phyloP scores from a whole-genome alignment of 2,113 vertebrate species.

The Delphinus delphis region DNA sequence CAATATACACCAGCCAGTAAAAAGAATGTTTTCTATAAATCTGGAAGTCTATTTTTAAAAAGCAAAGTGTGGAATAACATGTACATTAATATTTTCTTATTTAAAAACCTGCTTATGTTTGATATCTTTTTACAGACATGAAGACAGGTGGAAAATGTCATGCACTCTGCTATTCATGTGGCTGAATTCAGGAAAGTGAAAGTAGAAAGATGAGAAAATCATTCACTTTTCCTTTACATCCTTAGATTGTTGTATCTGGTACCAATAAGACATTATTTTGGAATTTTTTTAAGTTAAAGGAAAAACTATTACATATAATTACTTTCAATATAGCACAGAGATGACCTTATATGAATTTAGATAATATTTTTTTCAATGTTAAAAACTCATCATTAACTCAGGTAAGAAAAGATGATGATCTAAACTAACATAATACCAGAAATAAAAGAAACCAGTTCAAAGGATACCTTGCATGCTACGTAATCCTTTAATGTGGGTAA shows the following conservation, averaged over 20 bases:
- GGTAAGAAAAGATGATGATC: not conserved
- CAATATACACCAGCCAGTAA: not conserved
- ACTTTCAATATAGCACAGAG: not conserved
- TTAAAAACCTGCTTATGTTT: not conserved
- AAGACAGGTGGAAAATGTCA: not conserved
- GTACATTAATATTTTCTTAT: not conserved
- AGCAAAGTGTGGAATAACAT: not conserved
- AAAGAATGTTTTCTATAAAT: not conserved
- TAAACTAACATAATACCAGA: not conserved
- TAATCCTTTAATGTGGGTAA: not conserved
- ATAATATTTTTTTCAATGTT: not conserved
- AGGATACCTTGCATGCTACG: not conserved
- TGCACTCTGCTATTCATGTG: not conserved
- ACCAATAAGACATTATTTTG: not conserved
- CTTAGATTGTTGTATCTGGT: not conserved
- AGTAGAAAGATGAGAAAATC: not conserved
- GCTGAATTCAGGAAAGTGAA: not conserved
- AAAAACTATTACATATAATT: not conserved
- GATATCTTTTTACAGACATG: not conserved
- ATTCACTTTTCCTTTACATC: not conserved
- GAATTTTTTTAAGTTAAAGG: not conserved
- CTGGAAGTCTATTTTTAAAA: not conserved
- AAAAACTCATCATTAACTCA: not conserved
- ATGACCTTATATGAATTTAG: not conserved
- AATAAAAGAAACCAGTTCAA: not conserved